Percentiles rank a stretch among this genome's conserved stretches.
phyloP scores from a whole-genome alignment of 2,888 invertebrate genomes.

The Coelinius sp. region DNA sequence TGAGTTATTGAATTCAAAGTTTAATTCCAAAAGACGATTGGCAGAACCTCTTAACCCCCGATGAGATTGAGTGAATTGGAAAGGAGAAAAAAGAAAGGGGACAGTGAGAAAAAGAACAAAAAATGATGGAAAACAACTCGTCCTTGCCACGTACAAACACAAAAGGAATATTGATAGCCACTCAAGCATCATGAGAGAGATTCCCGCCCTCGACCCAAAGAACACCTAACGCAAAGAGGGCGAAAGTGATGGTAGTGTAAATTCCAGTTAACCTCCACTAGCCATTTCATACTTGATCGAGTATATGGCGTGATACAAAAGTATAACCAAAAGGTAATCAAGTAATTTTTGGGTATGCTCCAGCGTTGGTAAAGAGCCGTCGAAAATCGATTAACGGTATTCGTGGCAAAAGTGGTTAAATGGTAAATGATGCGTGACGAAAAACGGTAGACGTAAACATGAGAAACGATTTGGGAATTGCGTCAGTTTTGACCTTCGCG shows the following conservation, averaged over 20 bases:
- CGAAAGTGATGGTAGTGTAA: neutral
- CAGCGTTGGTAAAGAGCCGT: neutral
- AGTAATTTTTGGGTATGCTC: neutral
- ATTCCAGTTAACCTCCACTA: neutral
- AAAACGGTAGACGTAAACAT: constrained; percentile 50
- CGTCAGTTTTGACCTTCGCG: constrained; percentile 40
- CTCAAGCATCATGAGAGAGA: neutral
- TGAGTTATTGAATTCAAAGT: neutral
- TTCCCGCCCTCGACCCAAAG: neutral
- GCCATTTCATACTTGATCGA: neutral
- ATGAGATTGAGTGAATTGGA: neutral
- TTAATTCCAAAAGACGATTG: neutral
- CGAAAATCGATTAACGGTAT: constrained; percentile 28
- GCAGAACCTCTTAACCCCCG: neutral
- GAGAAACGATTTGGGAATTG: constrained; percentile 58
- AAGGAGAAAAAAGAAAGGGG: neutral
- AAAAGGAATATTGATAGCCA: constrained; percentile 14
- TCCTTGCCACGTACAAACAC: neutral
- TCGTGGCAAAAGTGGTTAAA: constrained; percentile 30
- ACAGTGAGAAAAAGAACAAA: neutral
- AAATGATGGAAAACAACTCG: constrained; percentile 1
- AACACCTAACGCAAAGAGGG: neutral
- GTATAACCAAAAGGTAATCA: neutral
- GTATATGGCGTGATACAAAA: neutral
- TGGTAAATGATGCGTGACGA: constrained; percentile 49